Evolutionary conservation across 2,113 vertebrate species (phyloP).

Genomic region (Hydrochoerus hydrochaeris): DNA sequence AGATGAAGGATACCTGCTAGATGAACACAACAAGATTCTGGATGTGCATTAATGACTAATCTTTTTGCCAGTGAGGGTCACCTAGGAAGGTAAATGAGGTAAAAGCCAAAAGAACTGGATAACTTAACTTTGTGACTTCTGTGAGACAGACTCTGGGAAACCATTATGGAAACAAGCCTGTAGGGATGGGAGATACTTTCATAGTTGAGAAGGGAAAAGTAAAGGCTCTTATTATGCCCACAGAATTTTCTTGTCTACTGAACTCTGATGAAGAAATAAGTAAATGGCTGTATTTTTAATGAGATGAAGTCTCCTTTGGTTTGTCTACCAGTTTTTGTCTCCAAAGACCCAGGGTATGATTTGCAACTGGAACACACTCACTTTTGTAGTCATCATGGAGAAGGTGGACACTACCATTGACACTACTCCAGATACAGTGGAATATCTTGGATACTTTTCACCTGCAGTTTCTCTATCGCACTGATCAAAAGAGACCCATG

Average conservation of each 20-base stretch:
- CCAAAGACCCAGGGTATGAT: constrained; percentile 96
- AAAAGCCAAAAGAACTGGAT: constrained; percentile 92
- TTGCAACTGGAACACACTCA: constrained; percentile 96
- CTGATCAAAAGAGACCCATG: constrained; percentile 91
- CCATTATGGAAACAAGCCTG: constrained; percentile 91
- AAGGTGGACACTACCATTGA: constrained; percentile 98
- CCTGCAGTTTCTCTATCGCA: constrained; percentile 94
- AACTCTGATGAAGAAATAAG: constrained; percentile 92
- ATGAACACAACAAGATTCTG: constrained; percentile 93
- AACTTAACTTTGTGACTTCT: constrained; percentile 93
- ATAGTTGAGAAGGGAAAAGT: constrained; percentile 95
- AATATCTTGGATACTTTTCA: constrained; percentile 94
- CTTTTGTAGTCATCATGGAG: constrained; percentile 95
- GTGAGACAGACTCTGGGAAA: constrained; percentile 92
- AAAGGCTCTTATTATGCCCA: constrained; percentile 96
- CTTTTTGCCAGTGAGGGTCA: constrained; percentile 96
- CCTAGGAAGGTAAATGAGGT: constrained; percentile 97
- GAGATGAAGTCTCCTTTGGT: constrained; percentile 95
- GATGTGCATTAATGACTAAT: constrained; percentile 94
- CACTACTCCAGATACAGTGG: constrained; percentile 93
- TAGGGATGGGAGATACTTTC: constrained; percentile 96
- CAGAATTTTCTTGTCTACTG: constrained; percentile 94
- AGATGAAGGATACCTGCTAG: constrained; percentile 90
- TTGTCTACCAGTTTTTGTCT: constrained; percentile 96
- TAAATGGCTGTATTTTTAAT: constrained; percentile 95